Evolutionary conservation across 35 echinoderm and acorn worm species (phyloP).

Genomic region (Heliocidaris erythrogramma): DNA sequence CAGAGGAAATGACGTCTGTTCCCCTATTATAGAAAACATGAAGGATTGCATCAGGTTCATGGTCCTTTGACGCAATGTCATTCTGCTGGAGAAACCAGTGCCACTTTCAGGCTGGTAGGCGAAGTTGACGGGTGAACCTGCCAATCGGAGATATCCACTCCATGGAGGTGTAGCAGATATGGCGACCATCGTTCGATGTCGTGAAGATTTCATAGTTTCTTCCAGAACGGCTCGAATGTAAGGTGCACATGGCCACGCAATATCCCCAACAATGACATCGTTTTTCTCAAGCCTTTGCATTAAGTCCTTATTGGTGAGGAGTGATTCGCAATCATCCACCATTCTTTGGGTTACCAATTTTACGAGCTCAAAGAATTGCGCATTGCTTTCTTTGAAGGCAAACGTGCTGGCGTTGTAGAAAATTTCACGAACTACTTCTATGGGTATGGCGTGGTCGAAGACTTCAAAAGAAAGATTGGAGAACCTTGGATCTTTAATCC

Average conservation of each 20-base stretch:
- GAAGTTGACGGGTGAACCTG: neutral
- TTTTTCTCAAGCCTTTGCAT: neutral
- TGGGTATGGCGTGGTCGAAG: conserved; percentile 55
- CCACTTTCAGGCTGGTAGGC: neutral
- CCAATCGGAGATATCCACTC: neutral
- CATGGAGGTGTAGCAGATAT: neutral
- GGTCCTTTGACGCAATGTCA: neutral
- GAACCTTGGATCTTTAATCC: neutral
- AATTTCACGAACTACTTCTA: neutral
- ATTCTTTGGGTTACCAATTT: neutral
- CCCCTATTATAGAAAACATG: neutral
- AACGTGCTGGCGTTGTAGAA: neutral
- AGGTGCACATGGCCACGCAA: neutral
- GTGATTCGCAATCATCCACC: neutral
- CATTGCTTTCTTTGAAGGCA: neutral
- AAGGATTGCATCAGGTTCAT: neutral
- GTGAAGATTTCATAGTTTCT: neutral
- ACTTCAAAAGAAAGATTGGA: conserved; percentile 61
- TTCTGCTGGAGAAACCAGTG: neutral
- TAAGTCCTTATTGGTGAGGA: neutral
- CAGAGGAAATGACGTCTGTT: neutral
- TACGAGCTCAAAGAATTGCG: neutral
- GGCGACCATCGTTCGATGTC: neutral
- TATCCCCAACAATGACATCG: neutral
- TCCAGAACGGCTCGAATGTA: neutral